A percentile compares a stretch with the other conserved stretches of the same genome.
These are phyloP conservation scores for Zhengitettix transpicula DNA, from an alignment of 2,888 invertebrate species.

Conservation along the genomic window DNA sequence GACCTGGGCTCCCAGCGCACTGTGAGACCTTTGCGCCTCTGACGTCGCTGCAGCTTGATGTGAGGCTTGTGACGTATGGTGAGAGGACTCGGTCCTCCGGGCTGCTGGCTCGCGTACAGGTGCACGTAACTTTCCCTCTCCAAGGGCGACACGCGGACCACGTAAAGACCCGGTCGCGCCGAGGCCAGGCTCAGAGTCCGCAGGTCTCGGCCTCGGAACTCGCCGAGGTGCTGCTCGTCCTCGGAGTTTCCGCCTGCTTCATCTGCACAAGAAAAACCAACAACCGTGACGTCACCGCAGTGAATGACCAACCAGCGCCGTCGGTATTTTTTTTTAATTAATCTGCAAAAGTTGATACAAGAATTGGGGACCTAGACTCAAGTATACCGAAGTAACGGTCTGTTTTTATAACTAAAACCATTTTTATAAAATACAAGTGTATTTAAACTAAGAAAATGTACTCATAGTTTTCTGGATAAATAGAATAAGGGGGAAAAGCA, in stretches of 20 bases:
- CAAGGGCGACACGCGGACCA: slow-evolving; percentile 16
- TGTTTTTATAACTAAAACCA: too few relatives aligned
- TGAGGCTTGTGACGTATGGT: slow-evolving; percentile 4
- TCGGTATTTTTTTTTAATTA: too few relatives aligned
- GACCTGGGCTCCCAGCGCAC: slow-evolving; percentile 12
- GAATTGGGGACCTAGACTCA: too few relatives aligned
- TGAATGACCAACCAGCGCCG: too few relatives aligned
- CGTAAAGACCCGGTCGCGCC: slow-evolving; percentile 15
- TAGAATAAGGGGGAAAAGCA: too few relatives aligned
- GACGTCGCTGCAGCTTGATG: slow-evolving; percentile 7
- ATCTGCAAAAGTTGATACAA: too few relatives aligned
- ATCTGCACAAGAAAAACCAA: slow-evolving; percentile 2
- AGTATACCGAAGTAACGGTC: too few relatives aligned
- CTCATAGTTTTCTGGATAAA: too few relatives aligned
- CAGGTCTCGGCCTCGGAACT: slow-evolving; percentile 16
- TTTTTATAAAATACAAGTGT: too few relatives aligned
- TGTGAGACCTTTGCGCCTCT: slow-evolving; percentile 6
- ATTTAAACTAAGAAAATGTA: too few relatives aligned
- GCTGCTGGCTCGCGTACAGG: slow-evolving; percentile 14
- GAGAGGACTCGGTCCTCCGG: slow-evolving; percentile 7
- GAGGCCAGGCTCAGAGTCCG: slow-evolving; percentile 13
- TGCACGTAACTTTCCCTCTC: slow-evolving; percentile 18
- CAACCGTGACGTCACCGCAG: too few relatives aligned
- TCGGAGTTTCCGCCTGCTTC: not conserved
- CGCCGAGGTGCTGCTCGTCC: slow-evolving; percentile 10